Evolutionary conservation across 2,113 vertebrate species (phyloP).

Genomic region (Phoenicopterus ruber): DNA sequence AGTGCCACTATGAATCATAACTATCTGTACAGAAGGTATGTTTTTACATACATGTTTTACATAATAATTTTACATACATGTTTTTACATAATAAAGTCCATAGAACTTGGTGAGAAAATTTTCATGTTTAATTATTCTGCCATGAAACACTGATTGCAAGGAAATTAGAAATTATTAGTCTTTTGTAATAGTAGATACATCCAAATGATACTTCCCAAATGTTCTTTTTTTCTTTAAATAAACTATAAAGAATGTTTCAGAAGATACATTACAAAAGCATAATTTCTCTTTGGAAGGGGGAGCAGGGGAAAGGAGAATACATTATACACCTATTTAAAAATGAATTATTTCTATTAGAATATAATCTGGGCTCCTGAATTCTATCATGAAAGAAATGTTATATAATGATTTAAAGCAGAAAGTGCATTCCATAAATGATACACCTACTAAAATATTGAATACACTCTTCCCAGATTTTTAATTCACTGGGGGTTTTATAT

Average conservation of each 20-base stretch:
- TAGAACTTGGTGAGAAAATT: neutral
- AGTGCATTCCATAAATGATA: neutral
- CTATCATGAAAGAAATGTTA: neutral
- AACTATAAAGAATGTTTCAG: neutral
- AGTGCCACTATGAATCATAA: neutral
- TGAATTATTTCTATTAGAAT: neutral
- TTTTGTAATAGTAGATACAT: neutral
- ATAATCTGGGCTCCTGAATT: neutral
- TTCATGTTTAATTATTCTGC: neutral
- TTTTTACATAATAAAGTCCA: neutral
- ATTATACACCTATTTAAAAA: neutral
- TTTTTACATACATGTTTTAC: neutral
- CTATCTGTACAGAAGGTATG: neutral
- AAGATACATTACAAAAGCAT: neutral
- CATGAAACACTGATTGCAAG: neutral
- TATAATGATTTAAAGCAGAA: neutral
- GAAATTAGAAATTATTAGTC: neutral
- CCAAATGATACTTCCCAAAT: neutral
- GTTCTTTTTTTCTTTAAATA: neutral
- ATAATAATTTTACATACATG: neutral
- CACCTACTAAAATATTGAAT: neutral
- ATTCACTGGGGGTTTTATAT: neutral
- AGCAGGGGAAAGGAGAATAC: neutral
- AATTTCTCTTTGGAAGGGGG: neutral
- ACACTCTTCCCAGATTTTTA: neutral